phyloP scores from a whole-genome alignment of 2,113 vertebrate species.

The Rhizomys pruinosus region DNA sequence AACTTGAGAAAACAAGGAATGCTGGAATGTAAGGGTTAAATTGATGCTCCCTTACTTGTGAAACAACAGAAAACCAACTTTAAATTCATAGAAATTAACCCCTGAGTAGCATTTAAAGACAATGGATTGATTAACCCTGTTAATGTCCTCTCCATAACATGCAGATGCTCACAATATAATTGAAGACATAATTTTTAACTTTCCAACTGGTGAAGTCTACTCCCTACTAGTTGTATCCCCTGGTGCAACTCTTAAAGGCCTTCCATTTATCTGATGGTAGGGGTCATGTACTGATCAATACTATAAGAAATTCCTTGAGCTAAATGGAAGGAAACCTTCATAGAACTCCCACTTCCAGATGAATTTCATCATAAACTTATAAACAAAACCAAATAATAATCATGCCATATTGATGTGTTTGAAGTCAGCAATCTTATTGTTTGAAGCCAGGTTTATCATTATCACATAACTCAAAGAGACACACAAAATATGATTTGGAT shows the following conservation, averaged over 20 bases:
- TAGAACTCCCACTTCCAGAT: neutral
- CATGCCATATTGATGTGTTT: neutral
- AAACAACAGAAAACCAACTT: conserved; percentile 24
- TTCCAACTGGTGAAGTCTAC: neutral
- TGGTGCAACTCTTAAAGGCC: neutral
- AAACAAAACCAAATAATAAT: conserved; percentile 38
- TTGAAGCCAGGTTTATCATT: neutral
- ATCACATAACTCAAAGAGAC: conserved; percentile 17
- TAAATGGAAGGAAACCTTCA: conserved; percentile 15
- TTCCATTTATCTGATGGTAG: neutral
- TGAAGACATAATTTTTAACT: conserved; percentile 58
- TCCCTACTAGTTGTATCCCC: neutral
- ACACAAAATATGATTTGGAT: neutral
- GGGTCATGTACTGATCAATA: neutral
- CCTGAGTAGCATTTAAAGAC: neutral
- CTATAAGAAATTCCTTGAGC: neutral
- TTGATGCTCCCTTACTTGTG: neutral
- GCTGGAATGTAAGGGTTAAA: conserved; percentile 1
- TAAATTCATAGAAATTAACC: conserved; percentile 57
- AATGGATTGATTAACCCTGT: conserved; percentile 53
- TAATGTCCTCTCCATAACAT: neutral
- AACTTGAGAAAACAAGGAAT: conserved; percentile 28
- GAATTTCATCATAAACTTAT: neutral
- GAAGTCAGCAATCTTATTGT: neutral
- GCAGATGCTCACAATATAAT: conserved; percentile 55